Evolutionary conservation across 2,888 invertebrate genomes (phyloP), one percentile per base, ranked within the genome.

Genomic region (Ophioninae sp.): DNA sequence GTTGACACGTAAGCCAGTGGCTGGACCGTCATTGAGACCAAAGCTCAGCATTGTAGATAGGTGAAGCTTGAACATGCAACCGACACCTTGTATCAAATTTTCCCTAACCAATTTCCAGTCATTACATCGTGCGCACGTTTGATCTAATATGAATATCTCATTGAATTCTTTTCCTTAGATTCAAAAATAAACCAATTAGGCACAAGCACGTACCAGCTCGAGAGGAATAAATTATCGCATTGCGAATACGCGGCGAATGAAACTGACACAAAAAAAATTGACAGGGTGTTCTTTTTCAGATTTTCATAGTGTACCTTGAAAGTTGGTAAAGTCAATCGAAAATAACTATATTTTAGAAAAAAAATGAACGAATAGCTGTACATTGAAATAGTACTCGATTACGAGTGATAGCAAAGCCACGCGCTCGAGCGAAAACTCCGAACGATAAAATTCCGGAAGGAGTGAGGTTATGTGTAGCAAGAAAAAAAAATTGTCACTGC

Each of bases 391-490:
- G 51, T 13, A 17, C 51, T 6, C 13, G 51, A 51, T 51, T 51
- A 17, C 3, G 17, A 51, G 17, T 17, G 6, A 51, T 6, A 51
- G 51, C 51, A 51, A 13, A 51, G 51, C 51, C 51, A 51, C 51
- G 51, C 51, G 51, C 17, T 51, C 51, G 51, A 44, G 44, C 44
- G 44, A 51, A 17, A 17, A 10, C 51, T 17, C 17, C 51, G 51
- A 0, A 17, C 51, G 51, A 51, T 51, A 0, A 64, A 68, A 74
- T 56, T 37, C 41, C 6, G 8, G 51, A 8, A 22, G 23, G 75
- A 79, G 78, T 75, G 63, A 75, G 84, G 84, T 84, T 84, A 84
- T 51, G 51, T 79, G 75, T 61, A 2, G 10, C 17, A 37, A 67
- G 5, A 58, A 59, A 81, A 61, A 59, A 22, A 41, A 69, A 56